phyloP scores from a whole-genome alignment of 2,888 invertebrate genomes.

The Pherbina coryleti region DNA sequence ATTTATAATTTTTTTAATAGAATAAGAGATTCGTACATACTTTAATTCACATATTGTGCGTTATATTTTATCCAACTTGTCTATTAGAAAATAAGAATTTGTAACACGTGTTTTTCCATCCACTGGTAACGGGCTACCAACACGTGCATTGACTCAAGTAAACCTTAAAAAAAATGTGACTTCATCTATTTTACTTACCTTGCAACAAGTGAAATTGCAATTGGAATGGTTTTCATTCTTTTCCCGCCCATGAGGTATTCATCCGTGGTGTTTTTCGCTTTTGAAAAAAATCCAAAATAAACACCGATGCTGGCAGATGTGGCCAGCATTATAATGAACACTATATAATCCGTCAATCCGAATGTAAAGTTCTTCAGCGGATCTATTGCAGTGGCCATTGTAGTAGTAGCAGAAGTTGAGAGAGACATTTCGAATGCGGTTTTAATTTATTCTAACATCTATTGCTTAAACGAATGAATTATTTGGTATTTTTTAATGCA shows the following conservation, averaged over 20 bases:
- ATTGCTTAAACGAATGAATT: not conserved
- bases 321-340: conserved; percentile 71
- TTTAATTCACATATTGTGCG: no score
- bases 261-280: conserved; percentile 70
- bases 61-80: no score
- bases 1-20: no score
- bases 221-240: conserved; percentile 73
- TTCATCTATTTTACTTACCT: conserved; percentile 62
- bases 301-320: conserved; percentile 73
- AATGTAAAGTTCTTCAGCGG: conserved; percentile 54
- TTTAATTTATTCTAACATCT: not conserved
- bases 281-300: conserved; percentile 72
- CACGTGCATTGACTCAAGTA: no score
- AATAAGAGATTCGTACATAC: no score
- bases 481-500: not conserved
- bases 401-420: conserved; percentile 12
- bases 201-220: conserved; percentile 76
- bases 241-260: conserved; percentile 74
- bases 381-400: conserved; percentile 24
- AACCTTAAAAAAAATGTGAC: no score
- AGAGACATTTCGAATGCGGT: conserved; percentile 3
- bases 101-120: no score
- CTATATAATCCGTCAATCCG: conserved; percentile 71
- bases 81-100: no score
- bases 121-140: no score